These are phyloP conservation scores for Holotrichia oblita DNA, from an alignment of 1,140 invertebrate species.

Conservation along the genomic window DNA sequence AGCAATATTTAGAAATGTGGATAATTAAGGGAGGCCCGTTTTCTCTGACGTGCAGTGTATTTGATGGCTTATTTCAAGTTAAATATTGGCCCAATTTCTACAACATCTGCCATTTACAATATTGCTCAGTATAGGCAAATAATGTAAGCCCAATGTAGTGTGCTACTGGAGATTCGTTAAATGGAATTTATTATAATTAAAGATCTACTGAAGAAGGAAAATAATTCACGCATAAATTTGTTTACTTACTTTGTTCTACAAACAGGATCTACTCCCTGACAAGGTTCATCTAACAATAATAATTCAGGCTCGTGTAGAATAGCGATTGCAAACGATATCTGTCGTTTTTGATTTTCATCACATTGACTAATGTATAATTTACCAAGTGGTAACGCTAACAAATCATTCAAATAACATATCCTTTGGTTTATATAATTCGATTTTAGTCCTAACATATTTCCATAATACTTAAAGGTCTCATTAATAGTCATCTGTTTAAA, in stretches of 20 bases:
- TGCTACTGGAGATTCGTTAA: no score
- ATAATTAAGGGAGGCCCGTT: no score
- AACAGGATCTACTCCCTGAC: conserved; percentile 83
- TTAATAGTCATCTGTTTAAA: conserved; percentile 35
- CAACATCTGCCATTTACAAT: no score
- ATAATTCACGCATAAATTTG: no score
- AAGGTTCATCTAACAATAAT: conserved; percentile 42
- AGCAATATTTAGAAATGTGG: no score
- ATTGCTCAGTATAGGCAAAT: no score
- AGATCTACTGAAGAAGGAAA: no score
- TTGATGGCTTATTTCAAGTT: no score
- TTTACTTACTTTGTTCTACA: conserved; percentile 74
- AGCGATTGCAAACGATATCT: conserved; percentile 41
- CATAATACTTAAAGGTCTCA: conserved; percentile 42
- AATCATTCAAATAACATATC: conserved; percentile 25
- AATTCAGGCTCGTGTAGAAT: conserved; percentile 43
- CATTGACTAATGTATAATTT: conserved; percentile 28
- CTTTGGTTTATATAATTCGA: conserved; percentile 38
- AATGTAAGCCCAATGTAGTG: no score
- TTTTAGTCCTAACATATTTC: conserved; percentile 24
- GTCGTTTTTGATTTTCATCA: conserved; percentile 19
- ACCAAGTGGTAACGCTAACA: conserved; percentile 39
- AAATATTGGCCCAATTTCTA: no score
- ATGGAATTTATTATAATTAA: no score
- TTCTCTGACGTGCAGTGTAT: no score